phyloP scores from a whole-genome alignment of 2,113 vertebrate genomes.

The Desmodus rotundus region DNA sequence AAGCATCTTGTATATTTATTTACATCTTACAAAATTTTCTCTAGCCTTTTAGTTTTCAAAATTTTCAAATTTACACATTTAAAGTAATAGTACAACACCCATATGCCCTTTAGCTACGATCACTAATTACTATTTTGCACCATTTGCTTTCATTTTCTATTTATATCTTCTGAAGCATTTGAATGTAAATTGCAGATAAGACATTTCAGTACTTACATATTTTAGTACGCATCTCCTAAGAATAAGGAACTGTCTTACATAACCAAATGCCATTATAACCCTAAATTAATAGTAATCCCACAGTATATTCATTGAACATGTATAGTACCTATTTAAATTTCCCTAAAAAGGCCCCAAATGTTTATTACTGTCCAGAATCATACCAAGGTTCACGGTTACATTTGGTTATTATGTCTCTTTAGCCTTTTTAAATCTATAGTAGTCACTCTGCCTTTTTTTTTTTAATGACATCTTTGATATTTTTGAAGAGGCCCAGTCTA shows the following conservation, averaged over 20 bases:
- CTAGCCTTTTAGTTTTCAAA: background rate
- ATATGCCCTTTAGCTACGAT: background rate
- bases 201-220: background rate
- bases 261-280: background rate
- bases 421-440: background rate
- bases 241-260: background rate
- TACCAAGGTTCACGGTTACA: background rate
- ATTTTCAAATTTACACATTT: background rate
- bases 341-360: background rate
- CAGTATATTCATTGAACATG: background rate
- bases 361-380: background rate
- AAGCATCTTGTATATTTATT: background rate
- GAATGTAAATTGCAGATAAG: background rate
- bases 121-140: background rate
- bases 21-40: background rate
- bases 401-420: background rate
- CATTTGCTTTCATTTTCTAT: background rate
- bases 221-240: background rate
- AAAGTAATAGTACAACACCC: background rate
- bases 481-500: background rate
- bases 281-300: slow-evolving; percentile 1
- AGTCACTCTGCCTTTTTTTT: background rate
- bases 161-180: background rate
- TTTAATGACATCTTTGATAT: background rate
- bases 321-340: background rate